Percentiles rank a stretch among this genome's conserved stretches.
phyloP scores from a whole-genome alignment of 2,113 vertebrate genomes.

The Chaetops frenatus region DNA sequence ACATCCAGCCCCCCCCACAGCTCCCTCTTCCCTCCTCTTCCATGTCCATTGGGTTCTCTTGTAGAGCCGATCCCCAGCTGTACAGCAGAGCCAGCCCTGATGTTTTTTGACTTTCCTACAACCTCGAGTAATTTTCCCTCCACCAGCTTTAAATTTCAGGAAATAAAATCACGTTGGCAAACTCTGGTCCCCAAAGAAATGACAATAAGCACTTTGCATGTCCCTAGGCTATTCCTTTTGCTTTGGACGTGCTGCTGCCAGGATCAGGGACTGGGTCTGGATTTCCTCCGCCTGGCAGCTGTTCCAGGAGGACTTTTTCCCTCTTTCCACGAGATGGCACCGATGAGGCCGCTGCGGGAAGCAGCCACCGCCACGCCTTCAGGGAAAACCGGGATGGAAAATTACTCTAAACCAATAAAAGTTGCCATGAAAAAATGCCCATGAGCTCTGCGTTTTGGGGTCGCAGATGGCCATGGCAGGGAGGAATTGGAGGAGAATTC shows the following conservation, averaged over 20 bases:
- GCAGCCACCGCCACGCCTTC: background rate
- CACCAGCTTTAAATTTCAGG: background rate
- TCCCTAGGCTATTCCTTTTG: background rate
- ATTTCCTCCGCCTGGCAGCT: background rate
- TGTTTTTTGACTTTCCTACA: background rate
- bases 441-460: background rate
- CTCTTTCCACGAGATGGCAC: constrained; percentile 36
- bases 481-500: background rate
- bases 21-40: background rate
- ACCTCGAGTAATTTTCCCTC: background rate
- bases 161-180: background rate
- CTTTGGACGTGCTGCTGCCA: fast-evolving
- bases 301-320: background rate
- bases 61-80: background rate
- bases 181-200: background rate
- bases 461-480: background rate
- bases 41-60: background rate
- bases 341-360: background rate
- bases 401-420: background rate
- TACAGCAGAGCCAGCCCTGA: background rate
- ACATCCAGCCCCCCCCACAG: background rate
- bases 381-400: background rate
- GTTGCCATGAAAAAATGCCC: background rate
- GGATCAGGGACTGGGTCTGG: background rate
- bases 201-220: background rate